Conservation (phyloP, 2,888 invertebrate species). For the Sturmia bella region DNA sequence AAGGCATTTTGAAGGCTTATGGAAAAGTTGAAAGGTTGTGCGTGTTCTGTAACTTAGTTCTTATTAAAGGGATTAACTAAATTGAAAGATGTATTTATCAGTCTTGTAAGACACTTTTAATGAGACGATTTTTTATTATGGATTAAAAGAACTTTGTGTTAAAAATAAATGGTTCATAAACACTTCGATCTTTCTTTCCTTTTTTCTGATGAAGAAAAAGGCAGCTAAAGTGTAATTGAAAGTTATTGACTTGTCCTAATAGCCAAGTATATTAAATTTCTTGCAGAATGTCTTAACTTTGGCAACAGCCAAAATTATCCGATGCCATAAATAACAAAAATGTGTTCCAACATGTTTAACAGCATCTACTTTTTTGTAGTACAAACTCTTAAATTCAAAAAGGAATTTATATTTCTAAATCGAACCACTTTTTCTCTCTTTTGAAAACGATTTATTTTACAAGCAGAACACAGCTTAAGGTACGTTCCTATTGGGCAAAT, state of each 20-base stretch:
- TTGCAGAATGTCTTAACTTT: constrained; percentile 2
- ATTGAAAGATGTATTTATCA: no score
- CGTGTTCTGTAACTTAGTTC: background rate
- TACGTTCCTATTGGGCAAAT: no score
- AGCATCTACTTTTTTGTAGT: background rate
- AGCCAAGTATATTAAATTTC: background rate
- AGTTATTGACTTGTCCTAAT: background rate
- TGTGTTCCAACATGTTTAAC: background rate
- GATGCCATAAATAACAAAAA: constrained; percentile 27
- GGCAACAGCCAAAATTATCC: background rate
- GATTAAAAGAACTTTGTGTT: constrained; percentile 52
- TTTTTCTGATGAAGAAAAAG: no score
- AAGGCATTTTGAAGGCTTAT: constrained; percentile 39
- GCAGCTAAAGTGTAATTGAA: no score
- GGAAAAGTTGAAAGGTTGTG: constrained; percentile 37
- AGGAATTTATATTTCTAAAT: no score
- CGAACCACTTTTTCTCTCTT: no score
- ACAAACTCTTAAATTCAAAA: constrained; percentile 1
- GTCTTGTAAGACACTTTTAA: no score
- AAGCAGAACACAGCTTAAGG: no score
- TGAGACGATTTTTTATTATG: background rate
- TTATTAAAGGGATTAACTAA: background rate
- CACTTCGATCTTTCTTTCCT: no score
- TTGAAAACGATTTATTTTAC: no score
- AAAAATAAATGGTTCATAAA: background rate